Evolutionary conservation across 30 jellyfish, hydroid and myxozoan genomes (phyloP), one percentile per base, ranked within the genome.

Genomic region (Catostylus mosaicus): DNA sequence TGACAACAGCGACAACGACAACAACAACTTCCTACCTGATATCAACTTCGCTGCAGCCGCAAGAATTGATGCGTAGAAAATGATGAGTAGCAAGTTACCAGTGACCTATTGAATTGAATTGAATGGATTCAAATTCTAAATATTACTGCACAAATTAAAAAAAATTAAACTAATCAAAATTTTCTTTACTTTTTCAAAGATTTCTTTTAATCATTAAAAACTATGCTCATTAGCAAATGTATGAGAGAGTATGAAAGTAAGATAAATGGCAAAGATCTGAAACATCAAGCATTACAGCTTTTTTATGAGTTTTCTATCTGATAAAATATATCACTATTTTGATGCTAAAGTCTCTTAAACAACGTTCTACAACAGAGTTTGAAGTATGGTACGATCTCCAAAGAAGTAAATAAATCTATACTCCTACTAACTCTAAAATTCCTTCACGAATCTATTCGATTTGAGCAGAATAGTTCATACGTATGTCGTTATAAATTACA

Each of bases 41-140:
- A 89, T 89, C 33, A 89, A 36, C 46, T 75, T 82, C 32, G 95
- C 97, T 5, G 97, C 89, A 47, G 57, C 84, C 2, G 88, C 97
- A 75, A 89, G 95, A 14, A 89, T 45, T 66, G 72, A 27, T 11
- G 87, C 97, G 67, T 89, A 89, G 80, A 89, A 89, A 30, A 82
- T 43, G 35, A 89, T 89, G 68, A 89, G 73, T 70, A 89, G 29
- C 12, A 89, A 36, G 38, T 89, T 89, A 20, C 95, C 97, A 73
- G 95, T 62, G 14, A 89, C 60, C 97, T 89, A 38, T 3, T 10
- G 23, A 45, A 62, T 20, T 6, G n/a, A n/a, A n/a, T n/a, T n/a
- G n/a, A n/a, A n/a, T n/a, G n/a, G n/a, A n/a, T n/a, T n/a, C n/a
- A n/a, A n/a, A n/a, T n/a, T n/a, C n/a, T n/a, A n/a, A 51, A 54